Evolutionary conservation across 2,888 invertebrate species (phyloP).

Genomic region (Teleiodes luculella): DNA sequence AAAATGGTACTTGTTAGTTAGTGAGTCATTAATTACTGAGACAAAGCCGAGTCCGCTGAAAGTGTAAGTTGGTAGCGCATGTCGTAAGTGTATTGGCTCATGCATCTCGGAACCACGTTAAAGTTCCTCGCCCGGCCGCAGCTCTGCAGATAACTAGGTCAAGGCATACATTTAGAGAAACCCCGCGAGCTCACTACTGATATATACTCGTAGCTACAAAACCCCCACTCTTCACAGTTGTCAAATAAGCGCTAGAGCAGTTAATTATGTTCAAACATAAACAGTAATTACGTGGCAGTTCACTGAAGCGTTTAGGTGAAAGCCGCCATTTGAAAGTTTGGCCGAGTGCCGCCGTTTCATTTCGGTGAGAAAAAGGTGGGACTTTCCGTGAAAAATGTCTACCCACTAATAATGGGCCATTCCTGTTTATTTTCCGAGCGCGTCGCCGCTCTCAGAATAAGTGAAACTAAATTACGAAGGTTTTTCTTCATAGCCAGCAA

Average conservation of each 20-base stretch:
- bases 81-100: conserved; percentile 11
- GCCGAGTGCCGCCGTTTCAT: conserved; percentile 11
- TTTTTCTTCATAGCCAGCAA: conserved; percentile 11
- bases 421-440: conserved; percentile 34
- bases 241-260: conserved; percentile 6
- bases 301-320: background rate
- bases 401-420: conserved; percentile 30
- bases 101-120: conserved; percentile 8
- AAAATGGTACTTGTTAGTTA: background rate
- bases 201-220: conserved; percentile 8
- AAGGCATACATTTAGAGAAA: conserved; percentile 9
- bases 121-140: conserved; percentile 5
- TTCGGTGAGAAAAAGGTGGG: conserved; percentile 12
- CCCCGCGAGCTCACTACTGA: conserved; percentile 3
- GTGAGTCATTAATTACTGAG: conserved; percentile 1
- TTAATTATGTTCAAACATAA: conserved; percentile 12
- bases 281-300: conserved; percentile 11
- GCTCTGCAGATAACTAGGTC: conserved; percentile 10
- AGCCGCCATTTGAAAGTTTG: conserved; percentile 8
- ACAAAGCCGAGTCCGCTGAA: conserved; percentile 6
- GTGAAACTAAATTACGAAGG: conserved; percentile 36
- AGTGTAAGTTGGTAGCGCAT: conserved; percentile 7
- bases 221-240: background rate
- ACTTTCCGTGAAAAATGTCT: conserved; percentile 14
- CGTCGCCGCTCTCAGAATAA: conserved; percentile 27